phyloP scores from a whole-genome alignment of 2,888 invertebrate species.

The Cantharis flavilabris region DNA sequence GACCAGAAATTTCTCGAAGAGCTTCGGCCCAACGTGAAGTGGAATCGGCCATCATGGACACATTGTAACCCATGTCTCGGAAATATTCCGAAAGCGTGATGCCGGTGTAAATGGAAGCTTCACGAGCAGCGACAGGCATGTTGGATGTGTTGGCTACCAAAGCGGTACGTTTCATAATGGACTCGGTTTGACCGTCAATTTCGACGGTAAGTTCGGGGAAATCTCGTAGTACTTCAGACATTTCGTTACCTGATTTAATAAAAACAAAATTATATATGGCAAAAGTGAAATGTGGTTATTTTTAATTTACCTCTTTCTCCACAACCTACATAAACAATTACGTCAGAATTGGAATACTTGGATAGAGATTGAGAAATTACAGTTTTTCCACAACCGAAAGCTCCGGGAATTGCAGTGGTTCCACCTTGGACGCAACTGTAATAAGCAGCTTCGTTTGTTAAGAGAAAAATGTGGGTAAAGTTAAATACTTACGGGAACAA shows the following conservation, averaged over 20 bases:
- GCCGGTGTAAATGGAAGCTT: slow-evolving; percentile 99
- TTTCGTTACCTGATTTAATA: slow-evolving; percentile 79
- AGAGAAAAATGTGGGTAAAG: background rate
- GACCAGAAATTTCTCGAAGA: slow-evolving; percentile 96
- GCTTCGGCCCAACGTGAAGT: slow-evolving; percentile 99
- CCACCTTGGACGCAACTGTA: slow-evolving; percentile 94
- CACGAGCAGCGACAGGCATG: slow-evolving; percentile 99
- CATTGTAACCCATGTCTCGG: slow-evolving; percentile 99
- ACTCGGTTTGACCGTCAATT: slow-evolving; percentile 94
- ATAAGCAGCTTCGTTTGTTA: background rate
- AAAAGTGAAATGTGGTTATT: background rate
- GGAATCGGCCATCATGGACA: slow-evolving; percentile 99
- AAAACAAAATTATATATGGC: background rate
- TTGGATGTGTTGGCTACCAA: slow-evolving; percentile 99
- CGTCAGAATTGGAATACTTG: slow-evolving; percentile 99
- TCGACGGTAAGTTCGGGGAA: slow-evolving; percentile 98
- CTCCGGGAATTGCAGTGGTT: slow-evolving; percentile 98
- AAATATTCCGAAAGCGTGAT: slow-evolving; percentile 99
- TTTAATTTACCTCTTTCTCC: slow-evolving; percentile 81
- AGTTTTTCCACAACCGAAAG: slow-evolving; percentile 99
- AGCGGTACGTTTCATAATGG: slow-evolving; percentile 99
- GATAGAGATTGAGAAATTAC: slow-evolving; percentile 99
- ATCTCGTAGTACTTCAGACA: slow-evolving; percentile 98
- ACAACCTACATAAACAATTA: slow-evolving; percentile 99
- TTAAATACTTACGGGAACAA: slow-evolving; percentile 85